Evolutionary conservation across 2,113 vertebrate species (phyloP).

Genomic region (Sapayoa aenigma): DNA sequence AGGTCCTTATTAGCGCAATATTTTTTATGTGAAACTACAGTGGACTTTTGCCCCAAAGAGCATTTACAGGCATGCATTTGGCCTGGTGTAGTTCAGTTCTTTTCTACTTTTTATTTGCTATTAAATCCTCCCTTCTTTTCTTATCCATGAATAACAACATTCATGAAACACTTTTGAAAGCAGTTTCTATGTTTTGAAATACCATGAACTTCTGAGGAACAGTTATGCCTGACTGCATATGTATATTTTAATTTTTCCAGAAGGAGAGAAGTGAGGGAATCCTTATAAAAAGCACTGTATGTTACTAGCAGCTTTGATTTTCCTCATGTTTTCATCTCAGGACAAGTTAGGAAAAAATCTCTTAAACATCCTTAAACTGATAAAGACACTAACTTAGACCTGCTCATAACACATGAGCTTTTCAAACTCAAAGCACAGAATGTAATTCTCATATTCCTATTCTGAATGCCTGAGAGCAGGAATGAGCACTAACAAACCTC

Average conservation of each 20-base stretch:
- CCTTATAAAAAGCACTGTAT: background rate
- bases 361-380: background rate
- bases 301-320: background rate
- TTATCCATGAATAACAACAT: background rate
- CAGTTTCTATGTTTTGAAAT: background rate
- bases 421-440: background rate
- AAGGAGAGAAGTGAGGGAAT: background rate
- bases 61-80: background rate
- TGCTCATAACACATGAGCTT: background rate
- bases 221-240: background rate
- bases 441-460: background rate
- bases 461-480: background rate
- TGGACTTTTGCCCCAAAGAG: background rate
- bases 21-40: background rate
- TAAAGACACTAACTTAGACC: background rate
- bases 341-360: background rate
- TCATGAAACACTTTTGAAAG: background rate
- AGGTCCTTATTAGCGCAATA: background rate
- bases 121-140: background rate
- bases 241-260: background rate
- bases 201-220: background rate
- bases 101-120: background rate
- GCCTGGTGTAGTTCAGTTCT: background rate
- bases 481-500: background rate
- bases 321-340: background rate